Conservation (phyloP, 2,888 invertebrate species). For the Amphipyra tragopoginis region DNA sequence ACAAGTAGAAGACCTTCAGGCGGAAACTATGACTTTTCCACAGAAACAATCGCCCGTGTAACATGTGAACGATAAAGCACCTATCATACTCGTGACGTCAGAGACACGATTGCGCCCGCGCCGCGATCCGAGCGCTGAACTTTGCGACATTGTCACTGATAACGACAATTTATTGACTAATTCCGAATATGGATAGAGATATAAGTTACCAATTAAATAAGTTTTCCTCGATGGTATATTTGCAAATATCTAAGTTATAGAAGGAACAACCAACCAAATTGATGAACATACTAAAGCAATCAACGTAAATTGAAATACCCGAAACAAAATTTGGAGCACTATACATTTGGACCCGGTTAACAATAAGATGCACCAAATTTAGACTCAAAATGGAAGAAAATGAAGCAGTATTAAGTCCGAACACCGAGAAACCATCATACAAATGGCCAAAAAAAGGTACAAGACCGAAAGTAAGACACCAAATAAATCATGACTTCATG, state of each 20-base stretch:
- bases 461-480: not conserved
- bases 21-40: slow-evolving; percentile 64
- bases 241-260: slow-evolving; percentile 6
- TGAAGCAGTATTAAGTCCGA: too few relatives aligned
- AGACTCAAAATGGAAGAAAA: too few relatives aligned
- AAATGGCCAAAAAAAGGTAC: too few relatives aligned
- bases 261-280: not conserved
- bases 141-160: slow-evolving; percentile 83
- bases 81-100: slow-evolving; percentile 84
- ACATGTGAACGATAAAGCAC: slow-evolving; percentile 74
- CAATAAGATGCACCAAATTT: too few relatives aligned
- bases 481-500: slow-evolving; percentile 9
- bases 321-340: not conserved
- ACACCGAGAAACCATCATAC: too few relatives aligned
- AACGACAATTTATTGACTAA: slow-evolving; percentile 75
- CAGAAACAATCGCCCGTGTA: slow-evolving; percentile 67
- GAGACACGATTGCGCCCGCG: slow-evolving; percentile 66
- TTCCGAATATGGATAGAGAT: slow-evolving; percentile 66
- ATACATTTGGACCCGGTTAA: too few relatives aligned
- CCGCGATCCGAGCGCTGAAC: slow-evolving; percentile 74
- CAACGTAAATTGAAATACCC: not conserved
- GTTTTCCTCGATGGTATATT: slow-evolving; percentile 17
- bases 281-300: not conserved
- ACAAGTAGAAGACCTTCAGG: slow-evolving; percentile 20
- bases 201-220: slow-evolving; percentile 42